These are phyloP conservation scores for Leptosomus discolor DNA, from an alignment of 2,113 vertebrate species.

Conservation along the genomic window DNA sequence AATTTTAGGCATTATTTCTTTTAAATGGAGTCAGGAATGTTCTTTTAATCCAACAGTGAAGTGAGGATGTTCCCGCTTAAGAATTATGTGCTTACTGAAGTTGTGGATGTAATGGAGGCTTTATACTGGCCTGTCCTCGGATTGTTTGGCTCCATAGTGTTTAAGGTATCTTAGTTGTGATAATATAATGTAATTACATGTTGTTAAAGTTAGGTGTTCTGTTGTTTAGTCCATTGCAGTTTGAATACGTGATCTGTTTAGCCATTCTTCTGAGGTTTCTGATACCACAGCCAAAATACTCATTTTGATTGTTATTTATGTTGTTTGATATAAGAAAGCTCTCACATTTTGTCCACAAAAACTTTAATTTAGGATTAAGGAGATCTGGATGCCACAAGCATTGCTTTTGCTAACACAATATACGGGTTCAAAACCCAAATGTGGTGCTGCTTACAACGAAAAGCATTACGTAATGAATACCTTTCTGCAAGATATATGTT, in stretches of 20 bases:
- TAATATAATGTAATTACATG: not conserved
- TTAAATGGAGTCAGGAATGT: constrained; percentile 67
- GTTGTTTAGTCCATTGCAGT: not conserved
- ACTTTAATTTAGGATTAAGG: not conserved
- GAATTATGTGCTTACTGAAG: constrained; percentile 18
- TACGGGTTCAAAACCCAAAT: not conserved
- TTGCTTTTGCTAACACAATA: not conserved
- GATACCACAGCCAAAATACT: not conserved
- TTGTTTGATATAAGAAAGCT: not conserved
- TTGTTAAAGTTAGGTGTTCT: not conserved
- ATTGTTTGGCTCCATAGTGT: not conserved
- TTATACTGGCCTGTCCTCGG: not conserved
- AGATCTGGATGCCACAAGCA: not conserved
- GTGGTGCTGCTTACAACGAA: not conserved
- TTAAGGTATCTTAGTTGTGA: not conserved
- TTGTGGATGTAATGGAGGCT: not conserved
- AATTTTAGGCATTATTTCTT: constrained; percentile 72
- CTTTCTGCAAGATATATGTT: not conserved
- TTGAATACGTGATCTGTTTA: not conserved
- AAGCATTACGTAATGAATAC: not conserved
- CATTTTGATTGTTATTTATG: not conserved
- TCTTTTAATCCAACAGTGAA: constrained; percentile 65
- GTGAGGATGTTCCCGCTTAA: constrained; percentile 32
- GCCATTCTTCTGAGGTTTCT: not conserved
- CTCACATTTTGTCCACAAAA: not conserved